Conservation (phyloP, 2,113 vertebrate genomes). For the Lathamus discolor region DNA sequence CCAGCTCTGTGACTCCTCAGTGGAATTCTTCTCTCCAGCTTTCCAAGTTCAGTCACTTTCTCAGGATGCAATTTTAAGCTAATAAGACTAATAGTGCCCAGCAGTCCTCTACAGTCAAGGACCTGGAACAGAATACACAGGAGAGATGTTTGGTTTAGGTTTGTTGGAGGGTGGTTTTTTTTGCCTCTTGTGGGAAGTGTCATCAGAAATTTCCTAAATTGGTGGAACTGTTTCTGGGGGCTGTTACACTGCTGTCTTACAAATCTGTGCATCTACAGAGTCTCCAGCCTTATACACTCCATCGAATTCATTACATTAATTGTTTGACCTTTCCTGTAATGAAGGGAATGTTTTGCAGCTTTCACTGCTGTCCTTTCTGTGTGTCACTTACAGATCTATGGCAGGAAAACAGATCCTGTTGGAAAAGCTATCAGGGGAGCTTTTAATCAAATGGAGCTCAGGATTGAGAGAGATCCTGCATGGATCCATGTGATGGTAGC, state of each 20-base stretch:
- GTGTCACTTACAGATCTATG: not conserved
- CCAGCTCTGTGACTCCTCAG: not conserved
- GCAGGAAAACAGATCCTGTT: not conserved
- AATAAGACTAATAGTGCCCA: slow-evolving; percentile 1
- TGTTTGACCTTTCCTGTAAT: slow-evolving; percentile 6
- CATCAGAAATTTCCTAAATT: not conserved
- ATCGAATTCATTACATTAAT: not conserved
- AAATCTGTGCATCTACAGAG: not conserved
- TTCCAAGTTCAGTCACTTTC: slow-evolving; percentile 14
- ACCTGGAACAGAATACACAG: slow-evolving; percentile 2
- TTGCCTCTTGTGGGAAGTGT: not conserved
- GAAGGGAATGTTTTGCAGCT: not conserved
- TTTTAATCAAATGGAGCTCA: not conserved
- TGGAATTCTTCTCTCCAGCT: slow-evolving; percentile 25
- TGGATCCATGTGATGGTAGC: not conserved
- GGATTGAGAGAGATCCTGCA: not conserved
- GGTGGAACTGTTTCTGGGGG: not conserved
- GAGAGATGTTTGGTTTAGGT: not conserved
- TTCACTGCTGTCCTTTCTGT: not conserved
- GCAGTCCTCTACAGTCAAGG: not conserved
- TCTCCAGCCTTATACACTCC: not conserved
- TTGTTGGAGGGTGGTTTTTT: not conserved
- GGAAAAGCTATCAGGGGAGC: not conserved
- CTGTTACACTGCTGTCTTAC: not conserved
- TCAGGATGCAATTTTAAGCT: slow-evolving; percentile 20